These are phyloP conservation scores for Sarcophaga variegata DNA, from an alignment of 2,888 invertebrate genomes.

Conservation along the genomic window DNA sequence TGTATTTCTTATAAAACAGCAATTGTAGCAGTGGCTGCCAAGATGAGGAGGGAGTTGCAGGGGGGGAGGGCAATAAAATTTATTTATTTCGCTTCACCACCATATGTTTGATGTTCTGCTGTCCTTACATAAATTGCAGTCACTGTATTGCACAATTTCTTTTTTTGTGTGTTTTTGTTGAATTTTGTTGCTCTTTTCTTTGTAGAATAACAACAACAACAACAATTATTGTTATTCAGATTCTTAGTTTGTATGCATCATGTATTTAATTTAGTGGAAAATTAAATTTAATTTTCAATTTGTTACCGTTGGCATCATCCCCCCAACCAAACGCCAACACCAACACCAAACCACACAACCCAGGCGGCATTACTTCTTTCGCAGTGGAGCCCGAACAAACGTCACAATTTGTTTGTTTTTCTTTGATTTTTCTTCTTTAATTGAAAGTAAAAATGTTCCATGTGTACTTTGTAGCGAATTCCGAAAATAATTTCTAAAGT, in stretches of 20 bases:
- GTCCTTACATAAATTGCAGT: slow-evolving; percentile 10
- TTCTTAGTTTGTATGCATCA: slow-evolving; percentile 39
- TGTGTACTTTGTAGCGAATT: not conserved
- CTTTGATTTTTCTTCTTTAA: no score
- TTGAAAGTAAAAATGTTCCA: not conserved
- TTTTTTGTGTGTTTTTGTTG: not conserved
- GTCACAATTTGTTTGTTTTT: no score
- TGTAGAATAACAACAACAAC: not conserved
- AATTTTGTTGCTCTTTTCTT: slow-evolving; percentile 1
- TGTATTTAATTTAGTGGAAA: slow-evolving; percentile 63
- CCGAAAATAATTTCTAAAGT: not conserved
- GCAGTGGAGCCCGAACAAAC: not conserved
- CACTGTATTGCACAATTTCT: slow-evolving; percentile 45
- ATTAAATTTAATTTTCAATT: slow-evolving; percentile 60
- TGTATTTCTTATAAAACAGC: slow-evolving; percentile 17
- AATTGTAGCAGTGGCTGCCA: not conserved
- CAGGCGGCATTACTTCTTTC: not conserved
- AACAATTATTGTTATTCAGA: not conserved
- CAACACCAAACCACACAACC: slow-evolving; percentile 16
- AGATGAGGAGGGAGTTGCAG: no score
- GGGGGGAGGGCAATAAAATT: not conserved
- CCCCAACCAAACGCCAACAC: not conserved
- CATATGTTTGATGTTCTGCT: slow-evolving; percentile 23
- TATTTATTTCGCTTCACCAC: not conserved
- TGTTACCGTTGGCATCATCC: slow-evolving; percentile 36